These are phyloP conservation scores for Microcebus tavaratra DNA, from an alignment of 2,113 vertebrate genomes.

Conservation along the genomic window DNA sequence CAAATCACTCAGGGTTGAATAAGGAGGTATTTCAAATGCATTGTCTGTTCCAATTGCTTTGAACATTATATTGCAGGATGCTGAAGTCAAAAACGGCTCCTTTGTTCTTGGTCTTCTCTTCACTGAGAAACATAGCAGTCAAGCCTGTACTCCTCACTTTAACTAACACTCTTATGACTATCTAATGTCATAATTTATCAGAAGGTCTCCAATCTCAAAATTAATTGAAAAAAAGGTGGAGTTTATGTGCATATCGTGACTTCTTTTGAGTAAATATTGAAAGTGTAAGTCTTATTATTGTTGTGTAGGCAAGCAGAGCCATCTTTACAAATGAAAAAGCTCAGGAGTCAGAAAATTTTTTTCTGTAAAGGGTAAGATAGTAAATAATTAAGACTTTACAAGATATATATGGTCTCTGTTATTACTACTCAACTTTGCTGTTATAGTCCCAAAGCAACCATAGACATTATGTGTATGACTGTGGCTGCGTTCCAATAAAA, in stretches of 20 bases:
- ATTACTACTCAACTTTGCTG: not conserved
- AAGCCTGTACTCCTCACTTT: not conserved
- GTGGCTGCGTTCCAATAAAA: not conserved
- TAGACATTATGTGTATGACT: not conserved
- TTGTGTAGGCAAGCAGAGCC: not conserved
- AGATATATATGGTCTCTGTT: not conserved
- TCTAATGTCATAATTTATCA: not conserved
- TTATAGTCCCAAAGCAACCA: not conserved
- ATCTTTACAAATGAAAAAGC: not conserved
- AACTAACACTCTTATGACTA: not conserved
- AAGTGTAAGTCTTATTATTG: not conserved
- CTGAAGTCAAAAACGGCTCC: not conserved
- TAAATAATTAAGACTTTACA: not conserved
- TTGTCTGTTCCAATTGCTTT: not conserved
- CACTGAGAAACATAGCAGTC: not conserved
- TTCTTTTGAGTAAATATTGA: not conserved
- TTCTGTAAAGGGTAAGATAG: not conserved
- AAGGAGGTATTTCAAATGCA: not conserved
- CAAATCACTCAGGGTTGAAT: not conserved
- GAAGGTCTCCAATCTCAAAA: not conserved
- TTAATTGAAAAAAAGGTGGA: not conserved
- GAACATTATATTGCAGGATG: slow-evolving; percentile 3
- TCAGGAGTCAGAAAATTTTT: not conserved
- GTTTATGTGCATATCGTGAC: not conserved
- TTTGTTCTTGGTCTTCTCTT: not conserved